Base-by-base conservation (phyloP, 92 coral and sea anemone species). In the Pocillopora grandis region DNA sequence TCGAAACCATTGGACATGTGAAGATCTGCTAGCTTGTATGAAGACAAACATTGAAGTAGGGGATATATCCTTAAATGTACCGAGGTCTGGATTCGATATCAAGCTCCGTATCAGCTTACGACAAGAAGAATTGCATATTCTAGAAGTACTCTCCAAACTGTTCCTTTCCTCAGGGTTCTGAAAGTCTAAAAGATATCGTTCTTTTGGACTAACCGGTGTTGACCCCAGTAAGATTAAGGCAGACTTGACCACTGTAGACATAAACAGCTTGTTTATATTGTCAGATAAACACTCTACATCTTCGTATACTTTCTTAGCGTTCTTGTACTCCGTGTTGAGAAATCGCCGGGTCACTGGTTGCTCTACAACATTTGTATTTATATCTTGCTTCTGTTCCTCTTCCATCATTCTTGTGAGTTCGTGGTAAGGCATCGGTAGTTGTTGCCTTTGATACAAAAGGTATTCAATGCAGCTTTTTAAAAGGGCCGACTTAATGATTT, bases 161-260 rank as follows among this genome's bases (percentile, higher is more conserved):
- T 63, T 79, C 55, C 78, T 76, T 62, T 79, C 80, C 37, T 86
- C 66, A 57, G 74, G 27, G 23, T 62, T 65, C 36, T 84, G 91
- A 80, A 94, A 94, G 15, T 86, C 71, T 23, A 97, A 80, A 21
- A 81, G 78, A 73, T 90, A 97, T 19, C 75, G 83, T 78, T 97
- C 99, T 86, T 94, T 97, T 10, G 99, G 96, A 82, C 98, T 97
- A 76, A 97, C 97, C 73, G 93, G 89, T 2, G 98, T 97, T 63
- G 99, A 86, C 8, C 99, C 99, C 72, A 93, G 90, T 69, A 94
- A 75, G 42, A 97, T 82, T 33, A 95, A 78, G 18, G 91, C 95
- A 36, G 87, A 85, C 9, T 82, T 79, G 65, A 97, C 93, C 6
- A 69, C 55, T 60, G 94, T 73, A 55, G 88, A 84, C 31, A 75